Evolutionary conservation across 2,888 invertebrate species (phyloP).

Genomic region (Thymelicus lineola): DNA sequence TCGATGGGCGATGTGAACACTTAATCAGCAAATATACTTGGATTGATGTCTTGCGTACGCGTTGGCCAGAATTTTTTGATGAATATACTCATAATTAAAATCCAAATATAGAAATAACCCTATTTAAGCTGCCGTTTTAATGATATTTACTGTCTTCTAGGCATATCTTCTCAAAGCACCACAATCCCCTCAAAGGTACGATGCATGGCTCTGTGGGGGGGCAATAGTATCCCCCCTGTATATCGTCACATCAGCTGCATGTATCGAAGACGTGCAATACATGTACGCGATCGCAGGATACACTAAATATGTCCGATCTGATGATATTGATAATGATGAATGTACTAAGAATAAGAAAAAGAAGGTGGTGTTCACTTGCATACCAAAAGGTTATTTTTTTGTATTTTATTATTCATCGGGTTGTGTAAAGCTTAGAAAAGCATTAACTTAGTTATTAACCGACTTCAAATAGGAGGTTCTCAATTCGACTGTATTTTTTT

Average conservation of each 20-base stretch:
- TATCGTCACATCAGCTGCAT: conserved; percentile 53
- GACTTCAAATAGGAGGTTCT: too few relatives aligned
- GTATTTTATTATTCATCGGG: not conserved
- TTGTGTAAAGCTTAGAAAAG: too few relatives aligned
- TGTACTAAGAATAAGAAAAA: conserved; percentile 56
- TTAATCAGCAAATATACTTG: too few relatives aligned
- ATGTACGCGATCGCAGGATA: conserved; percentile 53
- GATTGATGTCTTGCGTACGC: too few relatives aligned
- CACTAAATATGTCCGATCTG: conserved; percentile 49
- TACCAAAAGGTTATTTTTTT: conserved; percentile 52
- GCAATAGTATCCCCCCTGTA: conserved; percentile 44
- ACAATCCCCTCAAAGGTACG: conserved; percentile 40
- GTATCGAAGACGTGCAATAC: conserved; percentile 48
- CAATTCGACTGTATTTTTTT: too few relatives aligned
- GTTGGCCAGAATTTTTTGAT: too few relatives aligned
- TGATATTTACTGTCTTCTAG: conserved; percentile 36
- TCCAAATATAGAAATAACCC: too few relatives aligned
- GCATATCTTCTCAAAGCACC: conserved; percentile 43
- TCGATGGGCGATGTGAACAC: too few relatives aligned
- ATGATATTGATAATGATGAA: conserved; percentile 44
- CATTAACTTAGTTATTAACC: too few relatives aligned
- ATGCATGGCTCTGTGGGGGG: conserved; percentile 51
- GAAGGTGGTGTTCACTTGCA: conserved; percentile 55
- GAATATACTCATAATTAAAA: not conserved
- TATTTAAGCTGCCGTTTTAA: not conserved